Conservation (phyloP, 1,140 invertebrate genomes). For the Agrypnia vestita region DNA sequence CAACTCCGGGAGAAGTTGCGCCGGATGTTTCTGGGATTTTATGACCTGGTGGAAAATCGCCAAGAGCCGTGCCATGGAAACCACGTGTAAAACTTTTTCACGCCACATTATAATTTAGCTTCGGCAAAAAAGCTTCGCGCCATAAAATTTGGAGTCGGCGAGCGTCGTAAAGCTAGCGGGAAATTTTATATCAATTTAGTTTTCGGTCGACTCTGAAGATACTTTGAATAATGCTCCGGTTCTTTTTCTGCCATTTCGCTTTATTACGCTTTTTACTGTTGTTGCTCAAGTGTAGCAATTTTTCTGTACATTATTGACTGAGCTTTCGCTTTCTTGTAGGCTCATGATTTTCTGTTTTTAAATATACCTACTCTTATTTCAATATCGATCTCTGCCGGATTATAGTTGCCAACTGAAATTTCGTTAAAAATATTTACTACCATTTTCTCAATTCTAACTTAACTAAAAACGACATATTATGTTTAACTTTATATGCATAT, state of each 20-base stretch:
- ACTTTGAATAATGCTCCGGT: not conserved
- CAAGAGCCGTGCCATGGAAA: not conserved
- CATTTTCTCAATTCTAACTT: too few relatives aligned
- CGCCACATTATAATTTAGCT: conserved; percentile 16
- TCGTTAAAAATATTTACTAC: too few relatives aligned
- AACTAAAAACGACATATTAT: too few relatives aligned
- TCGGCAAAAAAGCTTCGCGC: conserved; percentile 1
- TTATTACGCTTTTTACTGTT: not conserved
- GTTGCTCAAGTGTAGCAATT: too few relatives aligned
- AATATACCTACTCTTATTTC: too few relatives aligned
- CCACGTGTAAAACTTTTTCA: conserved; percentile 10
- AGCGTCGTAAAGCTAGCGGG: not conserved
- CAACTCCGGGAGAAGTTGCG: not conserved
- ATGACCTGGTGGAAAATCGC: not conserved
- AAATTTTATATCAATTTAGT: conserved; percentile 28
- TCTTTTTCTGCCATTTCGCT: not conserved
- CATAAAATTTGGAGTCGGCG: conserved; percentile 1
- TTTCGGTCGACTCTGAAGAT: not conserved
- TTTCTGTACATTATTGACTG: too few relatives aligned
- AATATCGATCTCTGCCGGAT: too few relatives aligned
- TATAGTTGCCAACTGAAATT: too few relatives aligned
- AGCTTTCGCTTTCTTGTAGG: too few relatives aligned
- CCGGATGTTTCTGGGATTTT: not conserved
- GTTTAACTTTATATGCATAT: too few relatives aligned
- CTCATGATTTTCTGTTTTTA: too few relatives aligned